phyloP scores from a whole-genome alignment of 2,113 vertebrate genomes.

The Hemiscyllium ocellatum region DNA sequence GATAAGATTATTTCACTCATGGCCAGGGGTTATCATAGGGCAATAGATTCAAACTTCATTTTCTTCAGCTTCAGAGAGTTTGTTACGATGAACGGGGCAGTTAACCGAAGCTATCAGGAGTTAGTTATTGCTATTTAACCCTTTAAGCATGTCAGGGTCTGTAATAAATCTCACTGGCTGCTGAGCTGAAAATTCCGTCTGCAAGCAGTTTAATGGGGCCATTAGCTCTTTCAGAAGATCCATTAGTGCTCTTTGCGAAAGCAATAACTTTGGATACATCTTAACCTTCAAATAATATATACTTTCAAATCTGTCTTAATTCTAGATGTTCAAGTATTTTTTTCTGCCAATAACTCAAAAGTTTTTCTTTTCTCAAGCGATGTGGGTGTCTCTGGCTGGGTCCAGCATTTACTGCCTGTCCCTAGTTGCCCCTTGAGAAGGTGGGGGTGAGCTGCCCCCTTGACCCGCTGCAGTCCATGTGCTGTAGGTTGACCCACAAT shows the following conservation, averaged over 20 bases:
- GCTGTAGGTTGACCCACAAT: background rate
- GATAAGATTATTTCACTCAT: background rate
- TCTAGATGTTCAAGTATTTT: background rate
- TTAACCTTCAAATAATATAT: background rate
- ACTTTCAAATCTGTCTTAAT: background rate
- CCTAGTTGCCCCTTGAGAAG: background rate
- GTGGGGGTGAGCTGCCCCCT: background rate
- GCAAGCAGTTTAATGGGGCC: background rate
- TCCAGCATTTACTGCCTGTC: background rate
- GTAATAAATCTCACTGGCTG: background rate
- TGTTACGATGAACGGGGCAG: background rate
- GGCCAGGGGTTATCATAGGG: background rate
- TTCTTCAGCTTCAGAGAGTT: background rate
- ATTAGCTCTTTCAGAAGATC: background rate
- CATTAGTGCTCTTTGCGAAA: background rate
- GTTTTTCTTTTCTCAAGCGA: background rate
- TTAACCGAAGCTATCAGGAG: background rate
- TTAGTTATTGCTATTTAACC: background rate
- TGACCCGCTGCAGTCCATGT: background rate
- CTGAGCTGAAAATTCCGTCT: background rate
- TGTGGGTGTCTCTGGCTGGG: background rate
- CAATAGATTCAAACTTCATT: background rate
- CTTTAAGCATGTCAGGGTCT: background rate
- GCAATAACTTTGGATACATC: background rate
- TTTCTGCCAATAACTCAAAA: background rate